Evolutionary conservation across 2,888 invertebrate species (phyloP).

Genomic region (Carabus problematicus): DNA sequence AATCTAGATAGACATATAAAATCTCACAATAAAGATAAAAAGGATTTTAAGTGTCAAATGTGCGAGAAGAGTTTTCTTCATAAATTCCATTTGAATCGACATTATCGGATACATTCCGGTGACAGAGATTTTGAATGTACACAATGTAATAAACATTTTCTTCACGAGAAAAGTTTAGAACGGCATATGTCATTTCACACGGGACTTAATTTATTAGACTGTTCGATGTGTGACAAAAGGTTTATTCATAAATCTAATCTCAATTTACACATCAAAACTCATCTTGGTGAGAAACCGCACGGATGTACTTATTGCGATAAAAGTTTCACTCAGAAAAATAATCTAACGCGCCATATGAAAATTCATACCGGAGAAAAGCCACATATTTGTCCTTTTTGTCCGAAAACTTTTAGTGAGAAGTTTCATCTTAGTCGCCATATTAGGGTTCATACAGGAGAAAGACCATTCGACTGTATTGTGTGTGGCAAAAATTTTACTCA

Average conservation of each 20-base stretch:
- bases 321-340: conserved; percentile 30
- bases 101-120: conserved; percentile 16
- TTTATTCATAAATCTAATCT: conserved; percentile 32
- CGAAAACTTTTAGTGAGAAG: conserved; percentile 49
- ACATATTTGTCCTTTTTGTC: conserved; percentile 48
- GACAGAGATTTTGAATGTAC: conserved; percentile 26
- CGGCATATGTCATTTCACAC: conserved; percentile 31
- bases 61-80: conserved; percentile 26
- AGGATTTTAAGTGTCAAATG: conserved; percentile 23
- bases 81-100: conserved; percentile 29
- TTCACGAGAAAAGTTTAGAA: conserved; percentile 30
- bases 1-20: conserved; percentile 32
- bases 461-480: conserved; percentile 49
- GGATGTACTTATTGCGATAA: conserved; percentile 30
- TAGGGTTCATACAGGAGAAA: conserved; percentile 52
- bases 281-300: conserved; percentile 26
- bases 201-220: conserved; percentile 23
- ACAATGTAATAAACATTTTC: conserved; percentile 23
- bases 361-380: conserved; percentile 51
- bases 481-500: conserved; percentile 52
- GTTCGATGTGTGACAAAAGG: conserved; percentile 25
- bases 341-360: conserved; percentile 50
- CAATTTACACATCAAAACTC: conserved; percentile 26
- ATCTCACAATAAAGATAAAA: conserved; percentile 10
- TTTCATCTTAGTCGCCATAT: conserved; percentile 50